phyloP scores from a whole-genome alignment of 1,140 invertebrate genomes.

The Zaprionus ornatus region DNA sequence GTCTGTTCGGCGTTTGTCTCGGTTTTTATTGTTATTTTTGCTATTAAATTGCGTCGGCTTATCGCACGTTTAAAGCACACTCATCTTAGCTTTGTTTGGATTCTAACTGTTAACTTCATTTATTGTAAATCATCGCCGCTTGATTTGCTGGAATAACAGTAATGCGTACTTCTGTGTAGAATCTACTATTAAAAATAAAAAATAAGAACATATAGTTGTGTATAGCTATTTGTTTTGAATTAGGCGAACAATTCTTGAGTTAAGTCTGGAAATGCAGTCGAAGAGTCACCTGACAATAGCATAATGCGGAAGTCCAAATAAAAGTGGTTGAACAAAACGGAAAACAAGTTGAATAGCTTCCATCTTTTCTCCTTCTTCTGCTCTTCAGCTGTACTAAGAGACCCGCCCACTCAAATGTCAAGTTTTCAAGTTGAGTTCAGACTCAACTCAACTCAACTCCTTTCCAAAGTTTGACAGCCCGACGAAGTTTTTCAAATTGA shows the following conservation, averaged over 20 bases:
- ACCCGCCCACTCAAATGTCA: conserved; percentile 28
- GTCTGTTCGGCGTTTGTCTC: conserved; percentile 54
- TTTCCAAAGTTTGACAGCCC: conserved; percentile 47
- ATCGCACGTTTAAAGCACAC: conserved; percentile 76
- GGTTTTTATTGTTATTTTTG: conserved; percentile 83
- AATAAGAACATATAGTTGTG: conserved; percentile 56
- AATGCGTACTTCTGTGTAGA: conserved; percentile 62
- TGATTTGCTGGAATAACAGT: conserved; percentile 18
- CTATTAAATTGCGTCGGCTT: conserved; percentile 81
- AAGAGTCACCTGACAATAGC: conserved; percentile 29
- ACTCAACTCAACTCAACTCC: conserved; percentile 39
- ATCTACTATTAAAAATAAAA: conserved; percentile 77
- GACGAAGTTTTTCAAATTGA: conserved; percentile 68
- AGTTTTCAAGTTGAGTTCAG: conserved; percentile 2
- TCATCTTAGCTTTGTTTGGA: conserved; percentile 46
- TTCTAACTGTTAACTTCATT: conserved; percentile 82
- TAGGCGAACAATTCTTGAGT: conserved; percentile 43
- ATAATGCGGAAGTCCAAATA: conserved; percentile 34
- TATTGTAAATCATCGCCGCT: conserved; percentile 77
- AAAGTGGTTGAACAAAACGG: conserved; percentile 30
- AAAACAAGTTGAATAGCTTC: conserved; percentile 61
- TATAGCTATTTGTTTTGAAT: neutral
- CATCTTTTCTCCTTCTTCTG: conserved; percentile 7
- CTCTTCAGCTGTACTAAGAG: conserved; percentile 13
- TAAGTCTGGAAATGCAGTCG: conserved; percentile 45